Percentiles rank a stretch among this genome's conserved stretches.
These are phyloP conservation scores for Machaerirhynchus nigripectus DNA, from an alignment of 2,113 vertebrate species.

Conservation along the genomic window DNA sequence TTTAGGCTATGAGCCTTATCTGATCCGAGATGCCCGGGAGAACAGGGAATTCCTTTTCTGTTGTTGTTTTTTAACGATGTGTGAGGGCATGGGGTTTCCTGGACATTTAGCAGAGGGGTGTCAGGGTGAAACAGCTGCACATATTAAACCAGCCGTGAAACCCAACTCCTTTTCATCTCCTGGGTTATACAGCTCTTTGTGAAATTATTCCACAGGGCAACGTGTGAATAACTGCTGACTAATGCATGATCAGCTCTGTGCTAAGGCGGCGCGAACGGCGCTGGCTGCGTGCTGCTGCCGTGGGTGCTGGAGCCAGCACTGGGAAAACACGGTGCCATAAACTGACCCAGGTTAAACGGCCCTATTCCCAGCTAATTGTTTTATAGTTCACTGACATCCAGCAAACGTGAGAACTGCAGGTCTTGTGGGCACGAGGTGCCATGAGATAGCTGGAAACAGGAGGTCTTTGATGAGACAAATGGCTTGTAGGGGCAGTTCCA, in stretches of 20 bases:
- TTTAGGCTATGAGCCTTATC: background rate
- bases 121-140: constrained; percentile 60
- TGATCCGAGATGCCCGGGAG: background rate
- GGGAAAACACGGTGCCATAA: constrained; percentile 28
- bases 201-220: constrained; percentile 40
- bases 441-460: constrained; percentile 49
- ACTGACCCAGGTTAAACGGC: constrained; percentile 22
- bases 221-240: constrained; percentile 39
- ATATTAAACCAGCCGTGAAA: constrained; percentile 44
- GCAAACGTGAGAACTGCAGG: constrained; percentile 59
- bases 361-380: constrained; percentile 57
- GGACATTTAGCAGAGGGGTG: constrained; percentile 57
- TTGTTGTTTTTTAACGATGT: constrained; percentile 21
- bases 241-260: background rate
- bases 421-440: constrained; percentile 33
- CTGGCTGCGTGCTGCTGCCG: constrained; percentile 3
- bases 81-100: constrained; percentile 24
- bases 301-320: background rate
- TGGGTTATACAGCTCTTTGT: constrained; percentile 40
- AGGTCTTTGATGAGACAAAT: constrained; percentile 70
- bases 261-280: constrained; percentile 32
- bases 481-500: constrained; percentile 28
- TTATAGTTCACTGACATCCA: constrained; percentile 63
- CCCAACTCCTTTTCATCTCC: constrained; percentile 66
- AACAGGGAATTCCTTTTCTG: background rate